phyloP scores from a whole-genome alignment of 2,113 vertebrate genomes.

The Entelurus aequoreus region DNA sequence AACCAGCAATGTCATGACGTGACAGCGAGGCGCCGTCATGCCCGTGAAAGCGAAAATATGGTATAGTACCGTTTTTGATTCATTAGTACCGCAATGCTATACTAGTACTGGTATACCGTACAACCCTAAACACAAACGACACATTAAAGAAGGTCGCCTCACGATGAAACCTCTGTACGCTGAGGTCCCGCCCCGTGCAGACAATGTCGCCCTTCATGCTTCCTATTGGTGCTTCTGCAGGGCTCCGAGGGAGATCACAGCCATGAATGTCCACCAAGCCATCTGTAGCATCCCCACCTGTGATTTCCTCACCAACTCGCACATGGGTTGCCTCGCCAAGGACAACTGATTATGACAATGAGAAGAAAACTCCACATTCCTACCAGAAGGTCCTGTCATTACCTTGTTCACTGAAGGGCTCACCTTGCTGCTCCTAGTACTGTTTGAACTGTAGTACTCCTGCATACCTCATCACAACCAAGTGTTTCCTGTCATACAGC shows the following conservation, averaged over 20 bases:
- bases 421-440: constrained; percentile 15
- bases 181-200: no score
- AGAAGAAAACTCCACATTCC: constrained; percentile 1
- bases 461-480: constrained; percentile 35
- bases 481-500: constrained; percentile 25
- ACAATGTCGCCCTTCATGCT: background rate
- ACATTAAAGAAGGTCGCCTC: no score
- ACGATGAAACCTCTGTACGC: no score
- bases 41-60: no score
- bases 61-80: no score
- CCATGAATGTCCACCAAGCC: constrained; percentile 93
- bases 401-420: constrained; percentile 37
- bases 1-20: no score
- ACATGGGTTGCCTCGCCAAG: constrained; percentile 82
- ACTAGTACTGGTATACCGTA: no score
- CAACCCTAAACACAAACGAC: no score
- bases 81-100: no score
- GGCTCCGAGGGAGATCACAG: constrained; percentile 87
- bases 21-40: no score
- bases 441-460: constrained; percentile 5
- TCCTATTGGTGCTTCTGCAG: constrained; percentile 61
- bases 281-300: constrained; percentile 86
- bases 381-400: constrained; percentile 20
- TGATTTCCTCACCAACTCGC: constrained; percentile 93
- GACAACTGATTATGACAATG: constrained; percentile 43